Percentiles rank a stretch among this genome's conserved stretches.
These are phyloP conservation scores for Thera britannica DNA, from an alignment of 2,888 invertebrate species.

Conservation along the genomic window DNA sequence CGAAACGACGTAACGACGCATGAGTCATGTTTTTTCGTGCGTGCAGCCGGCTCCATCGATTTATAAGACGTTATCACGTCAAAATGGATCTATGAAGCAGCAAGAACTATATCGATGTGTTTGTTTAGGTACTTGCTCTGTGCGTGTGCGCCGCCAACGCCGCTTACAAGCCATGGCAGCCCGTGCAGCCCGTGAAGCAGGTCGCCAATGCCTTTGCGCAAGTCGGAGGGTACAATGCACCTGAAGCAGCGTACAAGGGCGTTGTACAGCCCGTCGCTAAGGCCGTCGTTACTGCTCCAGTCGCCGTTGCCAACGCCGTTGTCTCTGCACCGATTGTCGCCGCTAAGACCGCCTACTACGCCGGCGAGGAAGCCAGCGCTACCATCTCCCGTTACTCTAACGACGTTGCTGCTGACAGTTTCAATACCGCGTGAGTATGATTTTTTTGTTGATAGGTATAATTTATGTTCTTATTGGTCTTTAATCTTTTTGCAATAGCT, in stretches of 20 bases:
- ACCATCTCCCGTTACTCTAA: slow-evolving; percentile 27
- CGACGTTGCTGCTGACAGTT: slow-evolving; percentile 32
- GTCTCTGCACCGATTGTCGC: slow-evolving; percentile 9
- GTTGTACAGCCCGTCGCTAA: too few species aligned
- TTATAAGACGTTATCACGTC: too few species aligned
- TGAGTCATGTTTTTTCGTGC: too few species aligned
- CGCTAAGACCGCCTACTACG: slow-evolving; percentile 20
- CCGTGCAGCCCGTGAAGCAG: slow-evolving; percentile 16
- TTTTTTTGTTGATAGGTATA: background rate
- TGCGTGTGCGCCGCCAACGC: slow-evolving; percentile 45
- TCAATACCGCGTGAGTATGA: slow-evolving; percentile 32
- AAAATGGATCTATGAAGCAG: too few species aligned
- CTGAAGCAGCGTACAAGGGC: slow-evolving; percentile 17
- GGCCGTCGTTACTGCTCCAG: slow-evolving; percentile 2
- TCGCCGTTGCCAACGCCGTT: slow-evolving; percentile 2
- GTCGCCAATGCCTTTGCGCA: slow-evolving; percentile 22
- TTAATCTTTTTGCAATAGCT: background rate
- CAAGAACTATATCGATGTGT: too few species aligned
- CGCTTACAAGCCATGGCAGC: slow-evolving; percentile 33
- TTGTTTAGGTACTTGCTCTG: slow-evolving; percentile 40
- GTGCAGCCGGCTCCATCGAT: too few species aligned
- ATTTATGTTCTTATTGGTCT: too few species aligned
- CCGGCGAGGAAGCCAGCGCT: slow-evolving; percentile 27
- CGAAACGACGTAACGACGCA: too few species aligned
- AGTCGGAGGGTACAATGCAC: background rate